A percentile compares a stretch with the other conserved stretches of the same genome.
These are phyloP conservation scores for Leptothorax acervorum DNA, from an alignment of 2,888 invertebrate species.

Conservation along the genomic window DNA sequence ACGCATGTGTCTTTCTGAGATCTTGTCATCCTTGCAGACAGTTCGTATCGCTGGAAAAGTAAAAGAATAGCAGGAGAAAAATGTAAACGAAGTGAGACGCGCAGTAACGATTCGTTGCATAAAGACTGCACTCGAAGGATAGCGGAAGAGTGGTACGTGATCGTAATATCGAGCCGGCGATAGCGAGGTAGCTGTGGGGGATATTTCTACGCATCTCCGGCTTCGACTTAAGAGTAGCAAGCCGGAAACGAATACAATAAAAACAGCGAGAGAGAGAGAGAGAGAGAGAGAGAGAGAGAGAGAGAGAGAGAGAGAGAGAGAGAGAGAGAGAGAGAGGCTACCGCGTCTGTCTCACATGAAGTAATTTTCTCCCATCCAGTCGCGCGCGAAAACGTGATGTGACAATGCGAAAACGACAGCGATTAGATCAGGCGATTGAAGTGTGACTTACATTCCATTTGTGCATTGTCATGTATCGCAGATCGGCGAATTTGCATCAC, in stretches of 20 bases:
- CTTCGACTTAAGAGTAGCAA: conserved; percentile 65
- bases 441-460: conserved; percentile 11
- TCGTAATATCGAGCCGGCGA: conserved; percentile 66
- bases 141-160: conserved; percentile 64
- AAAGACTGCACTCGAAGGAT: conserved; percentile 58
- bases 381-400: conserved; percentile 28
- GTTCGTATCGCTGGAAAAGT: conserved; percentile 40
- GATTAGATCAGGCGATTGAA: conserved; percentile 25
- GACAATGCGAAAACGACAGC: conserved; percentile 1
- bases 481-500: neutral
- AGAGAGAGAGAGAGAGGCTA: neutral
- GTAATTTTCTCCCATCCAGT: conserved; percentile 22
- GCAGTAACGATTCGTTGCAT: conserved; percentile 63
- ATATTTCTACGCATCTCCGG: conserved; percentile 51
- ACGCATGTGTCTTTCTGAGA: neutral
- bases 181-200: conserved; percentile 54
- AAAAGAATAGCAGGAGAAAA: conserved; percentile 36
- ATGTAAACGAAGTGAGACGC: conserved; percentile 56
- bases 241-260: conserved; percentile 24
- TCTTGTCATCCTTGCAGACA: conserved; percentile 33
- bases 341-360: conserved; percentile 10
- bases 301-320: too few species aligned
- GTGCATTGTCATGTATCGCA: neutral
- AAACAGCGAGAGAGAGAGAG: neutral
- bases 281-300: too few species aligned